phyloP scores from a whole-genome alignment of 2,797 vertebrate genomes.

The Gymnopithys bicolor region DNA sequence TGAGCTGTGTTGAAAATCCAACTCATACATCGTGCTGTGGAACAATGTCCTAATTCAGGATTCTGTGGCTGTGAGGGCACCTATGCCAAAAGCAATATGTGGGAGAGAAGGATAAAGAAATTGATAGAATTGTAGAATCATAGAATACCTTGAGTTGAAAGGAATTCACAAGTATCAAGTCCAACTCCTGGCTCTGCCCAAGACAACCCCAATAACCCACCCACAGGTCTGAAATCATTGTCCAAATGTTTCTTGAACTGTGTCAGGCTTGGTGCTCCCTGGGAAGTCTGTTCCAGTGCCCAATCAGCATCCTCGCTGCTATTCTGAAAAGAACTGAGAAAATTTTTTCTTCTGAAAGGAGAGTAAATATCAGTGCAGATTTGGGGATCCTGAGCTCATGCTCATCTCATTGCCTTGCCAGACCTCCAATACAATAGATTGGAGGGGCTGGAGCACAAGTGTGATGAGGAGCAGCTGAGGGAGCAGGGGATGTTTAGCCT shows the following conservation, averaged over 20 bases:
- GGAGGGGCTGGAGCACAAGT: background rate
- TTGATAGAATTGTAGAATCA: background rate
- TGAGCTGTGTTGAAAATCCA: background rate
- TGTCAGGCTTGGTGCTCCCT: background rate
- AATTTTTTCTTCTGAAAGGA: background rate
- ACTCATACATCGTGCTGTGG: rapidly evolving
- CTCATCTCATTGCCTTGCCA: background rate
- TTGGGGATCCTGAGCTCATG: background rate
- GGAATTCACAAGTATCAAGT: background rate
- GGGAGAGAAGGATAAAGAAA: background rate
- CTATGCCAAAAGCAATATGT: background rate
- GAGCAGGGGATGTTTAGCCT: background rate
- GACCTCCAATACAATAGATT: background rate
- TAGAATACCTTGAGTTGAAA: background rate
- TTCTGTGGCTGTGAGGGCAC: background rate
- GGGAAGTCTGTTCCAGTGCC: background rate
- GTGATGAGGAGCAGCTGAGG: background rate
- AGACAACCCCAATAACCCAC: background rate
- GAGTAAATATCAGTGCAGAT: background rate
- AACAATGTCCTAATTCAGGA: background rate
- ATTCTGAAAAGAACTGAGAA: background rate
- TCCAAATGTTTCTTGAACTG: background rate
- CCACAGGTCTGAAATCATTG: too few species aligned
- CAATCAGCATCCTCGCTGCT: background rate
- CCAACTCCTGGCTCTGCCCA: background rate